These are phyloP conservation scores for Gryon sp. DNA, from an alignment of 1,140 invertebrate species.

Conservation along the genomic window DNA sequence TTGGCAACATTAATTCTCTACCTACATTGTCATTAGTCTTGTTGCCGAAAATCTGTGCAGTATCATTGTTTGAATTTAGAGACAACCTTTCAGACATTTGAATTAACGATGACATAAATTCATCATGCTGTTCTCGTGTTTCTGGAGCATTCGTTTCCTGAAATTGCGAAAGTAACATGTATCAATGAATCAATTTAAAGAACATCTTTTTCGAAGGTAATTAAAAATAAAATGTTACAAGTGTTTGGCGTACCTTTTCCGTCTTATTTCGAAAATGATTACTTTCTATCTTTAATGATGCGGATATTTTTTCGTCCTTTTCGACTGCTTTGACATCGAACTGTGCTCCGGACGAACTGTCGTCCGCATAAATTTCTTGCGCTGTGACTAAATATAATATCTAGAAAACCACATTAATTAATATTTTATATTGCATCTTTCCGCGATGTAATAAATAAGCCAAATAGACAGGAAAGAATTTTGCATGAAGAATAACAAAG, in stretches of 20 bases:
- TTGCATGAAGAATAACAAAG: too few relatives aligned
- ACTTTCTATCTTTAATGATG: constrained; percentile 71
- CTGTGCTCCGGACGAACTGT: constrained; percentile 45
- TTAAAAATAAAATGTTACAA: constrained; percentile 39
- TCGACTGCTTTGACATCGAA: constrained; percentile 53
- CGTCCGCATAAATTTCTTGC: constrained; percentile 37
- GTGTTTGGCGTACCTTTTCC: constrained; percentile 67
- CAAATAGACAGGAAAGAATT: constrained; percentile 9
- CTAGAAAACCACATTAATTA: constrained; percentile 35
- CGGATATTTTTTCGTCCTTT: constrained; percentile 73
- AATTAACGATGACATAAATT: constrained; percentile 82
- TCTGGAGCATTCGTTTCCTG: constrained; percentile 60
- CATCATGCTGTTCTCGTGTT: constrained; percentile 75
- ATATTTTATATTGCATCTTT: too few relatives aligned
- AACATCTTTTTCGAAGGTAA: constrained; percentile 12
- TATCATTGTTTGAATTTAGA: constrained; percentile 78
- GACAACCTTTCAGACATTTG: too few relatives aligned
- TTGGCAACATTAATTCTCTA: constrained; percentile 82
- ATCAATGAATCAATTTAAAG: background rate
- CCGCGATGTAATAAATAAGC: too few relatives aligned
- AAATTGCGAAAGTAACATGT: constrained; percentile 5
- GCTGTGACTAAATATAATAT: constrained; percentile 33
- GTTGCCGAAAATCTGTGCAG: constrained; percentile 80
- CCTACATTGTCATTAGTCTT: constrained; percentile 76
- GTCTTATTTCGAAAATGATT: constrained; percentile 77